phyloP scores from a whole-genome alignment of 2,113 vertebrate genomes.

The Lepus timidus region DNA sequence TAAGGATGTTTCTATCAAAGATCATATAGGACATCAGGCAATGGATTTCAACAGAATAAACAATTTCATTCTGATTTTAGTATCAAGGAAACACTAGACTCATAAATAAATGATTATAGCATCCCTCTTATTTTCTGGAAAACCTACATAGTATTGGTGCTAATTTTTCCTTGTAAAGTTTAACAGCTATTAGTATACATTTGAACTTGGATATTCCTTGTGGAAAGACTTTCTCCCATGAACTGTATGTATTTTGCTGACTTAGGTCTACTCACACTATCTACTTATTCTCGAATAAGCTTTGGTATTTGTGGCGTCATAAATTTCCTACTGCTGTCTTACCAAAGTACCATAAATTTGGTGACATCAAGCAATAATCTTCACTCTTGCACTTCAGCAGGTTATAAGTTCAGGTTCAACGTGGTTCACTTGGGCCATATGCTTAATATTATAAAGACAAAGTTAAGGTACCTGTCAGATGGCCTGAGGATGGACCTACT shows the following conservation, averaged over 20 bases:
- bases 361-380: neutral
- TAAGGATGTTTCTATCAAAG: neutral
- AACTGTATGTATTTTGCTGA: neutral
- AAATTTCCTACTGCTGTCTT: neutral
- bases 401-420: neutral
- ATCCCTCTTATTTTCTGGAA: neutral
- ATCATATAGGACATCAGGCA: neutral
- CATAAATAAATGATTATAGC: neutral
- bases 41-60: neutral
- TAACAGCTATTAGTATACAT: neutral
- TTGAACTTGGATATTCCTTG: neutral
- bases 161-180: neutral
- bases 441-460: neutral
- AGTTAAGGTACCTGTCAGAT: neutral
- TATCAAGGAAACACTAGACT: neutral
- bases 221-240: neutral
- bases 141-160: neutral
- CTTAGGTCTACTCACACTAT: neutral
- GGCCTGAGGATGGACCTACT: neutral
- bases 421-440: neutral
- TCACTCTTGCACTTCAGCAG: neutral
- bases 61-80: neutral
- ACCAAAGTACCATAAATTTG: neutral
- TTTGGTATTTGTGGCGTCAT: neutral
- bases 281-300: neutral